Percentiles rank a stretch among this genome's conserved stretches.
These are phyloP conservation scores for Cercopithecus mona DNA, from an alignment of 2,113 vertebrate genomes.

Conservation along the genomic window DNA sequence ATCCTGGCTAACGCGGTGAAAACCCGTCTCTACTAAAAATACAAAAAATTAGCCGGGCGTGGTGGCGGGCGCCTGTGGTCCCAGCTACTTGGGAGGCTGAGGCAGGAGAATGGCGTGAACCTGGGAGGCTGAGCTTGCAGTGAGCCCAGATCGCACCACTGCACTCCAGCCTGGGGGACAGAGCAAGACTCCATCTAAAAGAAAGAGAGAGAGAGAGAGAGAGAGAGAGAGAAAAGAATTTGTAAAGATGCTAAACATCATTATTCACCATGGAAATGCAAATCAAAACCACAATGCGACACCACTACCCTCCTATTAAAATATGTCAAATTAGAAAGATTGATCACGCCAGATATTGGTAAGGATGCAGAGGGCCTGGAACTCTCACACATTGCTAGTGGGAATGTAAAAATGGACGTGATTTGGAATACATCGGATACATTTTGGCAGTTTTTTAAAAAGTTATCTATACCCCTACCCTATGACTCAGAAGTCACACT, in stretches of 20 bases:
- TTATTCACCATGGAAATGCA: not conserved
- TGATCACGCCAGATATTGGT: rapidly evolving
- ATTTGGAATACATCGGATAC: not conserved
- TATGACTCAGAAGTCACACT: not conserved
- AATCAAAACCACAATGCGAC: not conserved
- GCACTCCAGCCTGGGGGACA: no score
- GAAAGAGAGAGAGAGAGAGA: no score
- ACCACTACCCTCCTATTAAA: not conserved
- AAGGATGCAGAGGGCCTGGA: rapidly evolving
- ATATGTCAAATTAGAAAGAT: not conserved
- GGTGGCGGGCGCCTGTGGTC: no score
- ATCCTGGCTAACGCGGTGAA: no score
- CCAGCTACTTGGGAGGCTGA: no score
- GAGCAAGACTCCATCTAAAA: no score
- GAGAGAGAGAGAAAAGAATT: not conserved
- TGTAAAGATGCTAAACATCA: not conserved
- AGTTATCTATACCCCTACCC: not conserved
- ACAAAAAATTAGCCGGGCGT: rapidly evolving
- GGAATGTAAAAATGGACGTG: not conserved
- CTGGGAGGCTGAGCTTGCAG: no score
- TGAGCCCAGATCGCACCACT: no score
- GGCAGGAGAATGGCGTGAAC: no score
- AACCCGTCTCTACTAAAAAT: no score
- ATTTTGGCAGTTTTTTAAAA: not conserved
- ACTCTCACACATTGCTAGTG: rapidly evolving